Evolutionary conservation across 2,888 invertebrate species (phyloP).

Genomic region (Auanema sp.): DNA sequence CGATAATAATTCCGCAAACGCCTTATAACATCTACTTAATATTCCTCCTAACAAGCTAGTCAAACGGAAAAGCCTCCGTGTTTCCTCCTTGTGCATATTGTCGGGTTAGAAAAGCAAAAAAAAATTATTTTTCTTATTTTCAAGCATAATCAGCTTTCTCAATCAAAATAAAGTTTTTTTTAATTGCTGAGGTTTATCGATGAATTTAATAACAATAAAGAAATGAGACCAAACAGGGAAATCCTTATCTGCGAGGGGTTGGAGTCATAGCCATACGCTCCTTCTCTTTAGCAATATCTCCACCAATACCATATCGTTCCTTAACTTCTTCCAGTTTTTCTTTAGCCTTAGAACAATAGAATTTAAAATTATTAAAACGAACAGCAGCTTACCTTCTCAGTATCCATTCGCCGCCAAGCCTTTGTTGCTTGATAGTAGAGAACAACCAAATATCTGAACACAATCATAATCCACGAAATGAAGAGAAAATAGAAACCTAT

Average conservation of each 20-base stretch:
- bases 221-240: background rate
- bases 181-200: too few species aligned
- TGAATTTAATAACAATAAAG: background rate
- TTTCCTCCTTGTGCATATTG: too few species aligned
- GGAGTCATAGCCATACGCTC: constrained; percentile 42
- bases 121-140: too few species aligned
- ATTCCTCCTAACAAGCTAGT: too few species aligned
- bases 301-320: constrained; percentile 67
- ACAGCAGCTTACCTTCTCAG: constrained; percentile 64
- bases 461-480: background rate
- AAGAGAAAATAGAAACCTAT: constrained; percentile 74
- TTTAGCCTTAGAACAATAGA: constrained; percentile 61
- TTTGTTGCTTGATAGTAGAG: constrained; percentile 84
- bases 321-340: constrained; percentile 69
- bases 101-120: too few species aligned
- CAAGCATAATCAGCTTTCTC: too few species aligned
- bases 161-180: too few species aligned
- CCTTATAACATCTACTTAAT: too few species aligned
- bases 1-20: constrained; percentile 9
- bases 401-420: constrained; percentile 67
- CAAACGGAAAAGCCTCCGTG: too few species aligned
- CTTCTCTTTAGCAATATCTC: constrained; percentile 62
- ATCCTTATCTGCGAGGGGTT: constrained; percentile 36
- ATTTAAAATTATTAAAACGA: background rate
- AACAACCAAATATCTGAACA: constrained; percentile 87